These are phyloP conservation scores for Lasiommata megera DNA, from an alignment of 2,888 invertebrate genomes.

Conservation along the genomic window DNA sequence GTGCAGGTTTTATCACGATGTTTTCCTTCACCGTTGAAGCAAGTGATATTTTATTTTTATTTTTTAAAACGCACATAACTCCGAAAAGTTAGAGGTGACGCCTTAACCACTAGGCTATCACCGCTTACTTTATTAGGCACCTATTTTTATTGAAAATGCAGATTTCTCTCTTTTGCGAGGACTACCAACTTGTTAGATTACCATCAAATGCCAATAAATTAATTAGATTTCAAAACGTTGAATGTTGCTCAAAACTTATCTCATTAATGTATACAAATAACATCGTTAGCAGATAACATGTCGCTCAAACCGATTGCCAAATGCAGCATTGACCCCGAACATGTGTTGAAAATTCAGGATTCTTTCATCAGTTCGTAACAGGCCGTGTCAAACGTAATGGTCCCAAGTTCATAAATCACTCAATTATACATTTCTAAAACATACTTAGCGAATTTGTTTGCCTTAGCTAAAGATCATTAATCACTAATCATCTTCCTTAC, in stretches of 20 bases:
- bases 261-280: constrained; percentile 25
- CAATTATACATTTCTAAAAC: constrained; percentile 51
- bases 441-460: constrained; percentile 32
- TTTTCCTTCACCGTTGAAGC: too few species aligned
- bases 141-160: neutral
- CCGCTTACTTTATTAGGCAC: neutral
- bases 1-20: too few species aligned
- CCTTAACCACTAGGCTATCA: too few species aligned
- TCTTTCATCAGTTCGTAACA: constrained; percentile 67
- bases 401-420: constrained; percentile 71
- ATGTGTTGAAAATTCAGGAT: constrained; percentile 49
- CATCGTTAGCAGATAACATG: constrained; percentile 32
- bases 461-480: constrained; percentile 32
- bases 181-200: neutral
- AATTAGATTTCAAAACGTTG: neutral
- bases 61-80: too few species aligned
- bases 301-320: constrained; percentile 30
- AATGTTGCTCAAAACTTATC: neutral
- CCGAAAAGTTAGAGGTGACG: too few species aligned
- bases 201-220: neutral
- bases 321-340: constrained; percentile 43
- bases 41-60: too few species aligned
- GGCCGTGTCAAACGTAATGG: constrained; percentile 70
- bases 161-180: neutral
- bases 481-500: constrained; percentile 28